Base-by-base conservation (phyloP, 1,140 invertebrate genomes). In the Mya arenaria region DNA sequence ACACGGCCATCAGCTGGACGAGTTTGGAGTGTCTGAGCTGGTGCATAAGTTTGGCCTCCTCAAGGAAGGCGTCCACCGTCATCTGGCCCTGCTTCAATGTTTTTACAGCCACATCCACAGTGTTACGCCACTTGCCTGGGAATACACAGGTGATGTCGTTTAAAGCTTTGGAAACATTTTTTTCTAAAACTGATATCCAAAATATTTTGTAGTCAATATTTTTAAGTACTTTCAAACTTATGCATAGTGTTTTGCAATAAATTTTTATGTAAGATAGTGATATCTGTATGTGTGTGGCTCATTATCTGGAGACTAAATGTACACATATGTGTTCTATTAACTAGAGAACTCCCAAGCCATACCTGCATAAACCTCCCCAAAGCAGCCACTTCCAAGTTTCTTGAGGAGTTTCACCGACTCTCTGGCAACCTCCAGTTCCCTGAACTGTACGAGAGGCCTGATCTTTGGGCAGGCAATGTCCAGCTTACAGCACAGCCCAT, bases 41-140 rank as follows among this genome's bases (percentile, higher is more conserved):
- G 93, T 99, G 99, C 99, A 99, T 99, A 60, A 99, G 99, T 94
- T 99, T 97, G 23, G 99, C 99, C 94, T 99, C 99, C 4, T 97
- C 97, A 75, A 99, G 94, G 95, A 99, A 99, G 93, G 99, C 98
- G 92, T 97, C 96, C 0, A 97, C 97, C 15, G 97, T 98, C 98
- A 99, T 99, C 41, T 98, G 97, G 72, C 98, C 98, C 86, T 97
- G 96, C 89, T 98, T 95, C 32, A 99, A 93, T 0, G 97, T 99
- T 93, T 99, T 99, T 2, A 99, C 97, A 23, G 98, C 98, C 34
- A 99, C 98, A 94, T 99, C 98, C 81, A 96, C 97, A 87, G 95
- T 96, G 89, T 97, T 97, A 89, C 96, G 95, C 97, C 97, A 98
- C 92, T 97, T 97, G 30, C 94, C 94, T 94, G 77, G 10, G n/a